A percentile compares a stretch with the other conserved stretches of the same genome.
Evolutionary conservation across 1,140 invertebrate species (phyloP).

Genomic region (Aradophagus sp.): DNA sequence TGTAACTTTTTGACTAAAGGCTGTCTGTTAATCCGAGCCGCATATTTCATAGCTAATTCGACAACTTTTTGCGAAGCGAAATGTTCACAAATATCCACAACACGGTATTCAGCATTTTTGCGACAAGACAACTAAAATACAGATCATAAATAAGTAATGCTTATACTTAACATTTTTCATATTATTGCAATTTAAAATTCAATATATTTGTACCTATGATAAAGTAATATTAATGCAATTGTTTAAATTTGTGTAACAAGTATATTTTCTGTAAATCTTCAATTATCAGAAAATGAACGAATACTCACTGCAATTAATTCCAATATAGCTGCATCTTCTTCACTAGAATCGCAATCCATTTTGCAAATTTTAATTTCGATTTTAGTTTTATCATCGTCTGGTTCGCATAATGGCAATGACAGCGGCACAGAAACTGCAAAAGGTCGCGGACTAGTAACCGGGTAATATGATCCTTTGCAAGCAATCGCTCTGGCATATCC

Average conservation of each 20-base stretch:
- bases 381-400: conserved; percentile 85
- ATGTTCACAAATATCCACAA: conserved; percentile 89
- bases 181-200: neutral
- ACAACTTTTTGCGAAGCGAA: conserved; percentile 85
- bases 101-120: conserved; percentile 88
- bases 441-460: conserved; percentile 88
- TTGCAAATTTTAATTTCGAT: conserved; percentile 86
- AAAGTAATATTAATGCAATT: too few relatives aligned
- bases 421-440: conserved; percentile 83
- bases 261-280: neutral
- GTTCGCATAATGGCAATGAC: conserved; percentile 86
- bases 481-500: conserved; percentile 87
- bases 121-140: conserved; percentile 85
- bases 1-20: conserved; percentile 85
- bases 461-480: conserved; percentile 91
- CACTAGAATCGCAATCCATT: conserved; percentile 77
- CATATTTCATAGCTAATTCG: conserved; percentile 91
- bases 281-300: conserved; percentile 1
- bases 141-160: too few relatives aligned
- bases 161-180: too few relatives aligned
- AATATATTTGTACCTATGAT: too few relatives aligned
- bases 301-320: conserved; percentile 90
- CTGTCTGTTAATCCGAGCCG: conserved; percentile 82
- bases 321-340: conserved; percentile 86
- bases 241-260: too few relatives aligned